Evolutionary conservation across 2,797 vertebrate genomes (phyloP), one percentile per base, ranked within the genome.

Genomic region (Urocyon cinereoargenteus): DNA sequence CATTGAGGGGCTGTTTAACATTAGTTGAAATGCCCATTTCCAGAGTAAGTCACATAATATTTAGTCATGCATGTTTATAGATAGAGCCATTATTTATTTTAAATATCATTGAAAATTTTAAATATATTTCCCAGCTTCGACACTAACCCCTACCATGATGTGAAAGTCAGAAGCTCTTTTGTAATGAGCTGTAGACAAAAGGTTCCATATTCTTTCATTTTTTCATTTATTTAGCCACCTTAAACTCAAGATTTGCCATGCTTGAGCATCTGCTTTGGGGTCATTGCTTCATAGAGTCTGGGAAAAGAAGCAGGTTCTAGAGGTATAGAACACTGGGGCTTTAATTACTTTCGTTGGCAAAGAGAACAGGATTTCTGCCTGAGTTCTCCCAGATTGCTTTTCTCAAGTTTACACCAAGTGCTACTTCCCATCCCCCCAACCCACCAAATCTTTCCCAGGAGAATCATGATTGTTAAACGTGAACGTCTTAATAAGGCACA

Each of bases 291-390:
- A 10, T 24, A n/a, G 36, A n/a, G 19, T 24, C 51, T 86, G n/a
- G 59, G 45, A 86, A 91, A 82, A 73, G 19, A 77, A 85, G 55
- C n/a, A 78, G 36, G 28, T n/a, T 36, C 28, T 55, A 36, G 40
- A 62, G 40, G 11, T 40, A 28, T 0, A 90, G 57, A 88, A 82
- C 21, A 36, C 13, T 53, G 13, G 89, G 5, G 5, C 61, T 94
- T 77, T 62, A 53, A 86, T 73, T 95, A 57, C 82, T 96, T 96
- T 40, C 22, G 45, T 31, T 97, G 91, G 70, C 72, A 95, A 75
- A 90, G 87, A 90, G 79, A 82, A 96, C 84, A 81, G 61, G 14
- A 78, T 91, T 95, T 94, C 70, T 79, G 77, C 24, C 31, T 78
- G 75, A 87, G 16, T 62, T 66, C 81, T 85, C 28, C 28, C 34